These are phyloP conservation scores for Noctua janthe DNA, from an alignment of 2,888 invertebrate species.

Conservation along the genomic window DNA sequence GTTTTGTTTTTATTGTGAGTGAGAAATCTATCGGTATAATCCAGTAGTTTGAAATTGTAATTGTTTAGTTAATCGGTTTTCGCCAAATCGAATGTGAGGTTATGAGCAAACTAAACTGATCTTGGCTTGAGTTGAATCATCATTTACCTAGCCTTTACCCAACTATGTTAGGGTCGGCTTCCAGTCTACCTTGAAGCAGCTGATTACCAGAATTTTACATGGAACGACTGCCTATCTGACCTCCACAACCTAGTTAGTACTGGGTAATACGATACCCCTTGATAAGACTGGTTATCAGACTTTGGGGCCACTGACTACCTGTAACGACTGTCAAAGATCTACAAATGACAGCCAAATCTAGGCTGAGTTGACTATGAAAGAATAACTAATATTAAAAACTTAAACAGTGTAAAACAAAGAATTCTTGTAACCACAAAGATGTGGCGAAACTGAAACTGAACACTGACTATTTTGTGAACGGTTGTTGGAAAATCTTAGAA, in stretches of 20 bases:
- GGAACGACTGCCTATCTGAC: no score
- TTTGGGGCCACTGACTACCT: no score
- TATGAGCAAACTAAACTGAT: neutral
- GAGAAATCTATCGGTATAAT: neutral
- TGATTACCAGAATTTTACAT: no score
- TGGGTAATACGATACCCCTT: no score
- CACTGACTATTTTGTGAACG: neutral
- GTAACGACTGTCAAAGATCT: no score
- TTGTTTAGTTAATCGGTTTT: neutral
- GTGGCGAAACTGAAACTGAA: neutral
- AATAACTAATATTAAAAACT: neutral
- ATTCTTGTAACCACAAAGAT: neutral
- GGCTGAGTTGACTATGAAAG: neutral
- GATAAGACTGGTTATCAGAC: no score
- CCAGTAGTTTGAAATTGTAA: neutral
- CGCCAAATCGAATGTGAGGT: neutral
- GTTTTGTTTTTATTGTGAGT: conserved; percentile 36
- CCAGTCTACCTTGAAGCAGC: no score
- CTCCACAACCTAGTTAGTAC: no score
- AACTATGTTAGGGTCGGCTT: no score
- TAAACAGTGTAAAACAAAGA: neutral
- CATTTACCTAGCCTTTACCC: no score
- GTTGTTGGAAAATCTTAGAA: neutral
- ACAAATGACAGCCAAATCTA: no score
- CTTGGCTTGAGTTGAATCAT: no score